Evolutionary conservation across 2,888 invertebrate genomes (phyloP), one percentile per base, ranked within the genome.

Genomic region (Philopedon plagiatum): DNA sequence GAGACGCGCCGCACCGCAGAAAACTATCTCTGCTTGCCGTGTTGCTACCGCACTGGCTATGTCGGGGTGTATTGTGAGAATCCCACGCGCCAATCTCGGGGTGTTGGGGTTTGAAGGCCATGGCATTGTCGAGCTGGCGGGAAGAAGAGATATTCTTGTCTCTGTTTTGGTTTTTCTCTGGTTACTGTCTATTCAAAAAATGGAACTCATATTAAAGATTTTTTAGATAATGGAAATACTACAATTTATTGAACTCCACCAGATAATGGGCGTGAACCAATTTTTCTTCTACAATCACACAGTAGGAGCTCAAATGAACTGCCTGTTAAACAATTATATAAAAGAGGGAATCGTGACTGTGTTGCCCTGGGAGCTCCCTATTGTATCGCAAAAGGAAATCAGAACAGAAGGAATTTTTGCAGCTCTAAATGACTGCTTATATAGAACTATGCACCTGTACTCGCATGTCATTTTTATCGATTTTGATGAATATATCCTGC

Each of bases 231-330:
- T 94, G 66, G 94, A 94, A 88, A 87, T 97, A 75, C 86, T 96
- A 78, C 96, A 97, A 86, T 97, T 96, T 88, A 90, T 97, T 79
- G 97, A 97, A 85, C 87, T 97, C 79, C 94, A 97, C 85, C 88
- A 91, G 5, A 85, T 96, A 41, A 86, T 97, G 76, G 97, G 97
- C 0, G 94, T 93, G 41, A 90, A 90, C 60, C 95, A 96, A 84
- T 95, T 97, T 85, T 94, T 94, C 63, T 92, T 97, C 86, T 97
- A 96, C 87, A 97, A 97, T 84, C 93, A 95, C 83, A 95, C 96
- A 0, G 87, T 96, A 49, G 95, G 96, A 13, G 86, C 89, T 0
- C 91, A 92, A 61, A 94, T 94, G 8, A 90, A 90, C 19, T 96
- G 96, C 82, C 88, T 95, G 18, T 66, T 81, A 39, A 72, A 76